These are phyloP conservation scores for Taphrorychus bicolor DNA, from an alignment of 2,888 invertebrate species.

Conservation along the genomic window DNA sequence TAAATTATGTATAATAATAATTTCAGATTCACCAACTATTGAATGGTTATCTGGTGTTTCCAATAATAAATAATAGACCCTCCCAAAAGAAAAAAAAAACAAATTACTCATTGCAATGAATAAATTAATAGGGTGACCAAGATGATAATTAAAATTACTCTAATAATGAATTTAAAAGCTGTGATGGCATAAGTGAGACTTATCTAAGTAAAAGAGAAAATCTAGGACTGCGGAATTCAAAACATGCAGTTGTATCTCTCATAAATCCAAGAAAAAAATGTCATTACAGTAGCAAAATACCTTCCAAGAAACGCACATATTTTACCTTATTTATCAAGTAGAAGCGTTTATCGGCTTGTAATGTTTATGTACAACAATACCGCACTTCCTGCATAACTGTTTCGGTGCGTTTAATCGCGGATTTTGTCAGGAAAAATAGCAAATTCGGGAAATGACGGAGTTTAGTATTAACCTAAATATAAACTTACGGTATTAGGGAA, in stretches of 20 bases:
- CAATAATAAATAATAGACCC: too few species aligned
- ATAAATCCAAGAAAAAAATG: constrained; percentile 17
- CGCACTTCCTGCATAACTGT: neutral
- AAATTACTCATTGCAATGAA: too few species aligned
- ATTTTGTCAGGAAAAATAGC: constrained; percentile 28
- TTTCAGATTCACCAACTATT: too few species aligned
- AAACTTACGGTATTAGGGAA: constrained; percentile 46
- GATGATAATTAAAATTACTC: too few species aligned
- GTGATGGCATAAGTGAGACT: too few species aligned
- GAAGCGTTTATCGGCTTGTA: constrained; percentile 7
- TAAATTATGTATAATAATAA: too few species aligned
- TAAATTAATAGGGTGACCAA: too few species aligned
- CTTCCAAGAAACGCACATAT: constrained; percentile 20
- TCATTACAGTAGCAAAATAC: constrained; percentile 15
- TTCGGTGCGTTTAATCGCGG: constrained; percentile 26
- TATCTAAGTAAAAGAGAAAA: neutral
- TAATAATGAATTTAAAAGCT: too few species aligned
- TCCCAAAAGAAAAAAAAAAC: too few species aligned
- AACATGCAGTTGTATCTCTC: constrained; percentile 15
- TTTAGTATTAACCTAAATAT: constrained; percentile 55
- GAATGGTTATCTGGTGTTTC: too few species aligned
- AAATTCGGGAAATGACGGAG: constrained; percentile 47
- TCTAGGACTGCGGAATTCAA: constrained; percentile 18
- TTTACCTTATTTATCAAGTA: constrained; percentile 17
- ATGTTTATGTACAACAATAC: constrained; percentile 19